Percentiles rank a stretch among this genome's conserved stretches.
These are phyloP conservation scores for Gymnoscopelus microlampas DNA, from an alignment of 2,797 vertebrate genomes.

Conservation along the genomic window DNA sequence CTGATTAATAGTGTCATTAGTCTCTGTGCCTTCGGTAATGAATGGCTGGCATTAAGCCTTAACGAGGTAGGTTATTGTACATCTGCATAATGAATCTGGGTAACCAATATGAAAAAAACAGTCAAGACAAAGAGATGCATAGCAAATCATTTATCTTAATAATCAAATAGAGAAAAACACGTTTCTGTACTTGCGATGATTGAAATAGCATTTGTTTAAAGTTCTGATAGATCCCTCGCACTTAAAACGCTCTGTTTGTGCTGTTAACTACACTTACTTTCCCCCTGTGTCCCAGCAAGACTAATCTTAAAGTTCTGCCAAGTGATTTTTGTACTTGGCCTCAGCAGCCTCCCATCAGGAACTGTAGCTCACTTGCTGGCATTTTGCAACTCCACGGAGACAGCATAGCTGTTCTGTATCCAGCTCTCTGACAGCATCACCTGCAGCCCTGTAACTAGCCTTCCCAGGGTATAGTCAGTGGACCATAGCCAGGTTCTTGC, in stretches of 20 bases:
- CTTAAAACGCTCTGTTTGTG: slow-evolving; percentile 41
- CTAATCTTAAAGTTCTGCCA: slow-evolving; percentile 34
- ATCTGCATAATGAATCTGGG: slow-evolving; percentile 72
- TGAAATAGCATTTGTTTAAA: slow-evolving; percentile 4
- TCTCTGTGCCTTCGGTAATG: slow-evolving; percentile 74
- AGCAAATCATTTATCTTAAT: slow-evolving; percentile 53
- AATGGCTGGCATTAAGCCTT: slow-evolving; percentile 78
- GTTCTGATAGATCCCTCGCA: slow-evolving; percentile 32
- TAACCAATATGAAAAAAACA: slow-evolving; percentile 51
- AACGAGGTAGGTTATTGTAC: slow-evolving; percentile 76
- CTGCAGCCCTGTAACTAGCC: slow-evolving; percentile 38
- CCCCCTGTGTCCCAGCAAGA: slow-evolving; percentile 2
- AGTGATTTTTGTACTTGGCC: slow-evolving; percentile 35
- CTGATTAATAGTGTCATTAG: slow-evolving; percentile 81
- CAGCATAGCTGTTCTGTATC: slow-evolving; percentile 33
- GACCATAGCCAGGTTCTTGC: slow-evolving; percentile 35
- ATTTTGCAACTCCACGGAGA: slow-evolving; percentile 30
- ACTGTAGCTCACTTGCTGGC: slow-evolving; percentile 34
- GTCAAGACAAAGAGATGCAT: slow-evolving; percentile 51
- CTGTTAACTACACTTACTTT: slow-evolving; percentile 25
- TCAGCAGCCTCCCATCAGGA: slow-evolving; percentile 48
- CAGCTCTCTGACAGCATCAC: slow-evolving; percentile 43
- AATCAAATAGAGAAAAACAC: slow-evolving; percentile 22
- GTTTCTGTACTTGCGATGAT: slow-evolving; percentile 38
- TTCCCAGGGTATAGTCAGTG: slow-evolving; percentile 30